Evolutionary conservation across 2,888 invertebrate genomes (phyloP), one percentile per base, ranked within the genome.

Genomic region (Ochropleura plecta): DNA sequence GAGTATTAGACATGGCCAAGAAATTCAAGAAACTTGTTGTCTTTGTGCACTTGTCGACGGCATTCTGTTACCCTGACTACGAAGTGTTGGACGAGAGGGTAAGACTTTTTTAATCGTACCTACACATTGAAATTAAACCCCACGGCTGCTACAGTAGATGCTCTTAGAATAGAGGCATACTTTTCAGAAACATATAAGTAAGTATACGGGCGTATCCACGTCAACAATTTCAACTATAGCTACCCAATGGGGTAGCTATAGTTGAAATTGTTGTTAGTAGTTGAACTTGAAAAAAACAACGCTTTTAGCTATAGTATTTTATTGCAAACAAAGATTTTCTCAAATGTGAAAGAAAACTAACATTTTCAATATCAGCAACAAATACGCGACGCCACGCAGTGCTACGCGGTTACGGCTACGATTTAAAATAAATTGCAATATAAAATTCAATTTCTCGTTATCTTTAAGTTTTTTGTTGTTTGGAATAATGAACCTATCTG

Each of bases 11-110:
- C 55, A 94, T 99, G 12, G 98, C 98, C 79, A 98, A 97, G 90
- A 95, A 97, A 82, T 97, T 99, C 93, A 97, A 97, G 83, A 97
- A 98, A 10, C 95, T 99, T 57, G 95, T 97, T 86, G 97, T 97
- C 0, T 97, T 99, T 79, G 97, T 99, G 1, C 99, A 99, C 92
- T 97, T 99, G 18, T 99, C 99, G 16, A 99, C 99, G 0, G 99
- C 99, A 0, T 99, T 99, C 93, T 99, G 99, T 91, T 99, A 99
- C 91, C 98, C 99, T 84, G 99, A 99, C 91, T 97, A 98, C 69
- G 93, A 94, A 85, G 88, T 94, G 68, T 89, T 96, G 73, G 93
- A 90, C n/a, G 96, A 96, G 86, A 94, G 88, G 91, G 96, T 96
- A 87, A 81, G 87, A 55, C 7, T 10, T 40, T 20, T 46, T 30